Evolutionary conservation across 1,140 invertebrate genomes (phyloP), one percentile per base, ranked within the genome.

Genomic region (Orchesella cincta): DNA sequence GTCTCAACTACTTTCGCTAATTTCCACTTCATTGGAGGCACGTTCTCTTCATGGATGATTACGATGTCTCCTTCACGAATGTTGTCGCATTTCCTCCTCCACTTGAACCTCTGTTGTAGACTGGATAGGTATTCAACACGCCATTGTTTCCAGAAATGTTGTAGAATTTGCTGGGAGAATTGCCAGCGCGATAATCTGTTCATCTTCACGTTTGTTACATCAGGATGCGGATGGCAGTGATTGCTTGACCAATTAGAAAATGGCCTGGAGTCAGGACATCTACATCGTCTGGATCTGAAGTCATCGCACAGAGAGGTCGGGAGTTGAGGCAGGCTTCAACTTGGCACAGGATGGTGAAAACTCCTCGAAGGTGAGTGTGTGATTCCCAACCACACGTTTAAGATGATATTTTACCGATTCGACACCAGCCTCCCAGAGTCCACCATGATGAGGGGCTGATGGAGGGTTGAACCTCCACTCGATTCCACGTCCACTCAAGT

Each of bases 91-190:
- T 46, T 46, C 8, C 8, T 46, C 20, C 20, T 46, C 83, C 83
- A 84, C 74, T 84, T 84, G n/a, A 14, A n/a, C 1, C 82, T 28
- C 33, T 76, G 31, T 33, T 82, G 79, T 1, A 85, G 74, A 29
- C 80, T 64, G 29, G 74, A 73, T 1, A 85, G 33, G 77, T 86
- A 85, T 35, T 86, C 85, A 29, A 28, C 76, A 16, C 33, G 29
- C 83, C 83, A 85, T 51, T 79, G 57, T 23, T 78, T n/a, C 83
- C 83, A 85, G 70, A 85, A 83, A 36, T 80, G 34, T 74, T 85
- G 81, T 39, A 62, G 71, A 1, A 83, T 20, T 72, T 82, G 76
- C 29, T 81, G 72, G 0, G 83, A 39, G 1, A 72, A 70, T 74
- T 83, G 78, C 81, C 83, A 85, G 1, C 67, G 46, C n/a, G 75